A percentile compares a stretch with the other conserved stretches of the same genome.
These are phyloP conservation scores for Phycodurus eques DNA, from an alignment of 2,113 vertebrate species.

Conservation along the genomic window DNA sequence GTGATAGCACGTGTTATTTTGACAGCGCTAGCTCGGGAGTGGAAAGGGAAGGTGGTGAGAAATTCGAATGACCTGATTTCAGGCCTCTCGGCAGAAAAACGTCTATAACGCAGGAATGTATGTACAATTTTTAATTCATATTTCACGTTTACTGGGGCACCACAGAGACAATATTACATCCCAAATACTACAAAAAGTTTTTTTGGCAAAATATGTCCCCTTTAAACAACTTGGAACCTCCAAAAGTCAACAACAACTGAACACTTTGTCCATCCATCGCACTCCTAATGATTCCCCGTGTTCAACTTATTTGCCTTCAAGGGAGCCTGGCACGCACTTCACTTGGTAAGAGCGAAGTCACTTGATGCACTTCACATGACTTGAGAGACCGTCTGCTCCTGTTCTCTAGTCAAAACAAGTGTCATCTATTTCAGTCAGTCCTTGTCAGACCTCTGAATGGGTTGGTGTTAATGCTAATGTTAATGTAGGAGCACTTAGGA, in stretches of 20 bases:
- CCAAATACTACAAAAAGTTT: too few relatives aligned
- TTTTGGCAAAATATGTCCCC: too few relatives aligned
- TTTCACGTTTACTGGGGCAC: too few relatives aligned
- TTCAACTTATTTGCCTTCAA: constrained; percentile 18
- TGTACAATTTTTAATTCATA: too few relatives aligned
- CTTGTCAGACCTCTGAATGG: constrained; percentile 2
- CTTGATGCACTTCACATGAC: background rate
- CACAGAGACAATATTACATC: too few relatives aligned
- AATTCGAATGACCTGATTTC: too few relatives aligned
- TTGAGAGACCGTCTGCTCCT: background rate
- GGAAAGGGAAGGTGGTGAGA: too few relatives aligned
- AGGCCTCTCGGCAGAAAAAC: too few relatives aligned
- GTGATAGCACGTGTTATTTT: too few relatives aligned
- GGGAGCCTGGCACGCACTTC: background rate
- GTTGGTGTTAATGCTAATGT: background rate
- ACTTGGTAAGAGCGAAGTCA: background rate
- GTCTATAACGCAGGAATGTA: too few relatives aligned
- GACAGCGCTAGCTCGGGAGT: too few relatives aligned
- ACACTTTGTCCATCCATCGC: constrained; percentile 1
- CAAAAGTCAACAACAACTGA: constrained; percentile 28
- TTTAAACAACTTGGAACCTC: constrained; percentile 4
- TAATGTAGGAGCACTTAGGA: background rate
- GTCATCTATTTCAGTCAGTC: background rate
- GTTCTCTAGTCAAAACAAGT: background rate
- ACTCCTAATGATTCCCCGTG: constrained; percentile 13